Conservation (phyloP, 2,113 vertebrate species). For the Hippocampus guttulatus region DNA sequence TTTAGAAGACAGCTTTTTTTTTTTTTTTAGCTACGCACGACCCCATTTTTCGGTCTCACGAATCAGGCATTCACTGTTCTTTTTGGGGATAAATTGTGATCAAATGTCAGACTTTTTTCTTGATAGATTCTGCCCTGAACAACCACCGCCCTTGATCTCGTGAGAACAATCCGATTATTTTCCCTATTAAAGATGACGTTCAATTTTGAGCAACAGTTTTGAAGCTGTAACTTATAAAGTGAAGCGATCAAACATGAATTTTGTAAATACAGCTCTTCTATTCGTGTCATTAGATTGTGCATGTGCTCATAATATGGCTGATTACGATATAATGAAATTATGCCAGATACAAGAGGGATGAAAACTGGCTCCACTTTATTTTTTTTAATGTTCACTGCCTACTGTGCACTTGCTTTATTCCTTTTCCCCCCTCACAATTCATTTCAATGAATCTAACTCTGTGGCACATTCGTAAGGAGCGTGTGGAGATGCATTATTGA, state of each 20-base stretch:
- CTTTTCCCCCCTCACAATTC: neutral
- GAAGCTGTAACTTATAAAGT: neutral
- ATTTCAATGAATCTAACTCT: conserved; percentile 45
- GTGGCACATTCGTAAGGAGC: conserved; percentile 25
- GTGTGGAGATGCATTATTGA: conserved; percentile 69
- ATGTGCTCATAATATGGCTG: neutral
- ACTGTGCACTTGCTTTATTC: conserved; percentile 12
- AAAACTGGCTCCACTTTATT: conserved; percentile 5
- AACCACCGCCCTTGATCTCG: neutral
- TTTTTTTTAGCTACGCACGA: neutral
- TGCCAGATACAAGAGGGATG: conserved; percentile 1
- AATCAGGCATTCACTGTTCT: neutral
- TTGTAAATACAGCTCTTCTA: neutral
- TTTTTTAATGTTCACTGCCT: conserved; percentile 23
- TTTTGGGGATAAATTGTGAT: neutral
- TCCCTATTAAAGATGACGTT: neutral
- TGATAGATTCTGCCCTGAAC: neutral
- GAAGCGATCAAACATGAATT: neutral
- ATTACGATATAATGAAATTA: neutral
- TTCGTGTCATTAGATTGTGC: neutral
- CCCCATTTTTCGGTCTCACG: neutral
- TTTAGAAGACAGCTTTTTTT: conserved; percentile 40
- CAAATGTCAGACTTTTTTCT: neutral
- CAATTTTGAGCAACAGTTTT: neutral
- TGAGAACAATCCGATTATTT: neutral